phyloP scores from a whole-genome alignment of 2,797 vertebrate species.

The Borostomias antarcticus region DNA sequence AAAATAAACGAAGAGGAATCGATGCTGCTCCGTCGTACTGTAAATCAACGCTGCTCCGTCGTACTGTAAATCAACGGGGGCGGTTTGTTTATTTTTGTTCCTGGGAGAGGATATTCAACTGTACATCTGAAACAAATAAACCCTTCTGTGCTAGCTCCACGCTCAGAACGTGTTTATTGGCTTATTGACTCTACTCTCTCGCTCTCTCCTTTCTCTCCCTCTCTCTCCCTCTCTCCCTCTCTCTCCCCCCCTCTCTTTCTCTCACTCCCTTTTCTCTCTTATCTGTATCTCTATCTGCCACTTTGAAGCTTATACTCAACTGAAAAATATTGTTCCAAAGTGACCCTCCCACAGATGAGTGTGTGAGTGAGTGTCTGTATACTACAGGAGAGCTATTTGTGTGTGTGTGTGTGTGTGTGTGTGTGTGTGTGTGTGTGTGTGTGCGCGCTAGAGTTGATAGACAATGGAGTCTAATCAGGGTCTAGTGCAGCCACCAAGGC shows the following conservation, averaged over 20 bases:
- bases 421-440: too few species aligned
- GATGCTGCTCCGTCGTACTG: slow-evolving; percentile 19
- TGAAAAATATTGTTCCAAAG: too few species aligned
- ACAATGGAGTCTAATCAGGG: too few species aligned
- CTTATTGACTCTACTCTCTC: slow-evolving; percentile 6
- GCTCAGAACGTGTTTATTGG: slow-evolving; percentile 35
- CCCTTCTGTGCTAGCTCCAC: slow-evolving; percentile 12
- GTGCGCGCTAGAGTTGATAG: too few species aligned
- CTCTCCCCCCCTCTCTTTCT: not conserved
- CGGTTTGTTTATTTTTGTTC: slow-evolving; percentile 34
- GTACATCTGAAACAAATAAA: slow-evolving; percentile 41
- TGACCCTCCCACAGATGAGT: too few species aligned
- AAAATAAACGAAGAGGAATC: slow-evolving; percentile 25
- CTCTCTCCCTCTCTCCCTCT: not conserved
- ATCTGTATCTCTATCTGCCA: not conserved
- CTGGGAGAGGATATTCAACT: slow-evolving; percentile 22
- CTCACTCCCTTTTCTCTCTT: not conserved
- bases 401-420: too few species aligned
- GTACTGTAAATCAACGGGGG: slow-evolving; percentile 36
- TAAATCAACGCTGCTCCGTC: slow-evolving; percentile 38
- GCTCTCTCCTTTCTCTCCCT: not conserved
- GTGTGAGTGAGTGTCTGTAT: too few species aligned
- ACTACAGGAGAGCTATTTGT: too few species aligned
- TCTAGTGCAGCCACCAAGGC: too few species aligned
- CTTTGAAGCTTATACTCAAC: not conserved